Evolutionary conservation across 2,113 vertebrate genomes (phyloP).

Genomic region (Scopus umbretta): DNA sequence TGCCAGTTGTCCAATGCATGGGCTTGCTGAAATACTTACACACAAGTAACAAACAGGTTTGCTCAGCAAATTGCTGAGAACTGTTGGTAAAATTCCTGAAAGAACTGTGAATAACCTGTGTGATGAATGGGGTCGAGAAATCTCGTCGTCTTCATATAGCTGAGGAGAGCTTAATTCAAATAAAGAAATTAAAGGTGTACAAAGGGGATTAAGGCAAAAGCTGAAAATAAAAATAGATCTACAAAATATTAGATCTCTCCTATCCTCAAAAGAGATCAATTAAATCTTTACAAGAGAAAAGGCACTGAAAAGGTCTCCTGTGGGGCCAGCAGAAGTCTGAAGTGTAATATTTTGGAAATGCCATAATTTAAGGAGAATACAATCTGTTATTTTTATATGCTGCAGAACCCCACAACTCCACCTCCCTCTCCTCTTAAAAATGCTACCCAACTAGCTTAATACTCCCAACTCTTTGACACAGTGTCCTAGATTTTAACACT

Average conservation of each 20-base stretch:
- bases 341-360: constrained; percentile 8
- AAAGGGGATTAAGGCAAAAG: neutral
- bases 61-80: neutral
- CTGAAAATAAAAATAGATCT: constrained; percentile 57
- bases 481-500: constrained; percentile 20
- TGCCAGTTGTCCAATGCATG: neutral
- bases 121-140: constrained; percentile 15
- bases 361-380: constrained; percentile 24
- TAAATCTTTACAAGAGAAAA: constrained; percentile 28
- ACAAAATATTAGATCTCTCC: constrained; percentile 10
- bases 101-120: constrained; percentile 28
- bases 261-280: constrained; percentile 35
- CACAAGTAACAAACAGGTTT: neutral
- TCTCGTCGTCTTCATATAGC: constrained; percentile 12
- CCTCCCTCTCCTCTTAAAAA: neutral
- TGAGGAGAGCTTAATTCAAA: constrained; percentile 40
- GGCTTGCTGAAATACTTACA: neutral
- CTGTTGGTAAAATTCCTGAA: neutral
- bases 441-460: neutral
- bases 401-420: neutral
- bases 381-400: constrained; percentile 38
- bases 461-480: neutral
- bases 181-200: constrained; percentile 34
- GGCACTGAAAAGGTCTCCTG: neutral
- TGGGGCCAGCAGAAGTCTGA: constrained; percentile 17